Conservation (phyloP, 2,888 invertebrate genomes). For the Agrilus mali region DNA sequence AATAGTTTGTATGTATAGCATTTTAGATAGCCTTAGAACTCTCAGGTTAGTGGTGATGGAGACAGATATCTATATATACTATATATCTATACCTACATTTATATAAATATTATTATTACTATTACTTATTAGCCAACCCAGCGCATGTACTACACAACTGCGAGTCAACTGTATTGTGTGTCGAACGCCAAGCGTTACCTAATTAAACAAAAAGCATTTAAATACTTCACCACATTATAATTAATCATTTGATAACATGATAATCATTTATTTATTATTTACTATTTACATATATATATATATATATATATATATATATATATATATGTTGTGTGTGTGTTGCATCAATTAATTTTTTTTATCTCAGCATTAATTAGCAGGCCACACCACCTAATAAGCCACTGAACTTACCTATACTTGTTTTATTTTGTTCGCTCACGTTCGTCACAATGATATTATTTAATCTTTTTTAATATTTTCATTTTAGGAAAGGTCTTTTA, state of each 20-base stretch:
- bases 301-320: no score
- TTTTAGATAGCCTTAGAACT: constrained; percentile 35
- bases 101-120: constrained; percentile 5
- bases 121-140: constrained; percentile 16
- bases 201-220: background rate
- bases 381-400: constrained; percentile 9
- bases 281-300: constrained; percentile 7
- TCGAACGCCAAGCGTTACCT: constrained; percentile 27
- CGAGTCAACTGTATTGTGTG: constrained; percentile 35
- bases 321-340: background rate
- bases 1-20: constrained; percentile 38
- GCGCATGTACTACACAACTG: constrained; percentile 31
- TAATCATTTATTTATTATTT: constrained; percentile 6
- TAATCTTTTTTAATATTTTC: no score
- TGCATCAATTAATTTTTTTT: background rate
- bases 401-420: no score
- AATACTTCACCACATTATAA: background rate
- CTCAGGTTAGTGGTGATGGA: constrained; percentile 34
- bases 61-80: constrained; percentile 24
- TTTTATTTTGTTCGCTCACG: no score
- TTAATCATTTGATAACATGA: constrained; percentile 3
- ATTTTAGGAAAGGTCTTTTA: no score
- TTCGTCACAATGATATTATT: no score
- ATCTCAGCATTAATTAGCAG: constrained; percentile 4
- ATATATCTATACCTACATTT: constrained; percentile 5